These are phyloP conservation scores for Anser brachyrhynchus DNA, from an alignment of 2,113 vertebrate genomes.

Conservation along the genomic window DNA sequence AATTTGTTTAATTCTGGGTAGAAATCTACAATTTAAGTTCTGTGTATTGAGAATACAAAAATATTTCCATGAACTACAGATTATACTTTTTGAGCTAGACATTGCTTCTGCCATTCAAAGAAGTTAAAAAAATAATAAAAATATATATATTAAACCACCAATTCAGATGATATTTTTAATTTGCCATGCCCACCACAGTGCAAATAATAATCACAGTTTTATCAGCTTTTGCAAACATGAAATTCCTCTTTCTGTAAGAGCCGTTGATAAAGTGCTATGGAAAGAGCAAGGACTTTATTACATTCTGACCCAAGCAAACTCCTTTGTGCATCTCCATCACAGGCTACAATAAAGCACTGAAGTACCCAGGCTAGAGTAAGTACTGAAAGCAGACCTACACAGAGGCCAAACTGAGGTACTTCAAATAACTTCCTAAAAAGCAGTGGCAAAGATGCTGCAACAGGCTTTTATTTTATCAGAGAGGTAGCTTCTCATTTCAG, in stretches of 20 bases:
- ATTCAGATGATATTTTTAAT: neutral
- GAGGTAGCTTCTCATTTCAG: neutral
- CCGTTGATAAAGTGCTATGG: neutral
- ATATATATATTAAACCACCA: neutral
- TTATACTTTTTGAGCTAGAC: neutral
- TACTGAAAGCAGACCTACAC: accelerated
- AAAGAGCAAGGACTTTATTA: neutral
- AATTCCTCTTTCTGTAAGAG: neutral
- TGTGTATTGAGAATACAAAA: neutral
- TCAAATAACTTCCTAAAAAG: neutral
- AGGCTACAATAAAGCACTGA: neutral
- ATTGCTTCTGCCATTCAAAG: neutral
- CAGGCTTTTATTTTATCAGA: neutral
- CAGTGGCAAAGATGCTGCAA: neutral
- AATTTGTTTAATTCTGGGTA: neutral
- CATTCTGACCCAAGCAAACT: neutral
- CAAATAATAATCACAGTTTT: neutral
- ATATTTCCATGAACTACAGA: neutral
- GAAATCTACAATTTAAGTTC: neutral
- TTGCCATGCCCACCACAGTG: neutral
- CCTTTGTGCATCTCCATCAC: neutral
- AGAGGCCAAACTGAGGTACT: accelerated
- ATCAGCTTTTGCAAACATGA: neutral
- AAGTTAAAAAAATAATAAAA: neutral
- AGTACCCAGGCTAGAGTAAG: accelerated